Base-by-base conservation (phyloP, 2,888 invertebrate species). In the Aromia moschata region DNA sequence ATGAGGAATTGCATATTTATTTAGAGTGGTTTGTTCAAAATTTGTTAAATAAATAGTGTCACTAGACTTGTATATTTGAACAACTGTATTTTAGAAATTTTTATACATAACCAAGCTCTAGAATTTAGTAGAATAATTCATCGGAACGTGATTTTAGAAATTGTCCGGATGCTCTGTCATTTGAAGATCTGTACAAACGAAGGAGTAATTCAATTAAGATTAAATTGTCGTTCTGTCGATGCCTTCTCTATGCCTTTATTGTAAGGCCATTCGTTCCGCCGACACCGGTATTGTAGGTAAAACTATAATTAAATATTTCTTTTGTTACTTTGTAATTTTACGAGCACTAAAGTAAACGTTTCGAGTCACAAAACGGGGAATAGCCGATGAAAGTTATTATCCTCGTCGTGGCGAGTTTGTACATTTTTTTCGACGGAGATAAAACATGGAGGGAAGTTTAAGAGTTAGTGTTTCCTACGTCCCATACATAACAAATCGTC, bases 321-420 rank as follows among this genome's bases (percentile, higher is more conserved):
- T 40, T 40, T 43, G 43, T 43, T 43, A 43, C 43, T 18, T 43
- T 43, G 43, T 20, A 15, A 43, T 11, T 43, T 43, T 20, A 43
- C 14, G 43, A 11, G 43, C 43, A 43, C 18, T 43, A 43, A 43
- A 43, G 9, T 43, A 43, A 18, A 43, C 16, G 33, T 43, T 20
- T 1, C 20, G 11, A 40, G 40, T 16, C 40, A 43, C 20, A 43
- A 10, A 20, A 43, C 2, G 4, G 18, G 7, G 18, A 43, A 43
- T 43, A 20, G 14, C 20, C n/a, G 12, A 18, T 5, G 20, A 43
- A 20, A 43, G 43, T n/a, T 33, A 33, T 33, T 33, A 33, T 33
- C 5, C 10, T 11, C 2, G 3, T 2, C n/a, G n/a, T n/a, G 33
- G 7, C 11, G 2, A 7, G 33, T 33, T 33, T 33, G n/a, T 33